Evolutionary conservation across 2,113 vertebrate genomes (phyloP).

Genomic region (Nesoenas mayeri): DNA sequence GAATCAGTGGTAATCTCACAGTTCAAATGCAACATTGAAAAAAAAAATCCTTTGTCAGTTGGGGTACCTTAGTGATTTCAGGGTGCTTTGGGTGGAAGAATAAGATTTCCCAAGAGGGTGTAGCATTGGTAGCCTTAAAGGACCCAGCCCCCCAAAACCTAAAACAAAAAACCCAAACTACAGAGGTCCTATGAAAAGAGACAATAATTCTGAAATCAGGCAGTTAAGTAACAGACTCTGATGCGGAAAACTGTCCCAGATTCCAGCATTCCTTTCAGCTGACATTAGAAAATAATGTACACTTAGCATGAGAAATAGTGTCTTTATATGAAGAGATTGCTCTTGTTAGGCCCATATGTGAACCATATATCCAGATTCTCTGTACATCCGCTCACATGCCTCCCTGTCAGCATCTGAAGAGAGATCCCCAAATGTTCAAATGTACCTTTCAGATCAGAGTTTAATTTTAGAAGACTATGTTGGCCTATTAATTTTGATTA

Average conservation of each 20-base stretch:
- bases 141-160: background rate
- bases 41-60: background rate
- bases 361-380: constrained; percentile 61
- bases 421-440: constrained; percentile 63
- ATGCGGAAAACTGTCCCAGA: constrained; percentile 8
- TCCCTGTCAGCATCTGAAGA: constrained; percentile 59
- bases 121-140: background rate
- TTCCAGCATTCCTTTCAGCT: constrained; percentile 19
- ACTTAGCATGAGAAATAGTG: constrained; percentile 34
- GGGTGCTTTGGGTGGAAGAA: background rate
- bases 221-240: constrained; percentile 14
- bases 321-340: constrained; percentile 59
- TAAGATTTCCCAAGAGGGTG: background rate
- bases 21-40: background rate
- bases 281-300: constrained; percentile 44
- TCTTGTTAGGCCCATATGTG: constrained; percentile 67
- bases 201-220: constrained; percentile 2
- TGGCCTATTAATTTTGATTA: constrained; percentile 55
- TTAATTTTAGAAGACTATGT: constrained; percentile 58
- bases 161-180: background rate
- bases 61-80: background rate
- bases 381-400: constrained; percentile 54
- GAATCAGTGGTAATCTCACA: background rate
- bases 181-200: background rate
- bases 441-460: constrained; percentile 51